phyloP scores from a whole-genome alignment of 2,113 vertebrate species.

The Larimichthys crocea region DNA sequence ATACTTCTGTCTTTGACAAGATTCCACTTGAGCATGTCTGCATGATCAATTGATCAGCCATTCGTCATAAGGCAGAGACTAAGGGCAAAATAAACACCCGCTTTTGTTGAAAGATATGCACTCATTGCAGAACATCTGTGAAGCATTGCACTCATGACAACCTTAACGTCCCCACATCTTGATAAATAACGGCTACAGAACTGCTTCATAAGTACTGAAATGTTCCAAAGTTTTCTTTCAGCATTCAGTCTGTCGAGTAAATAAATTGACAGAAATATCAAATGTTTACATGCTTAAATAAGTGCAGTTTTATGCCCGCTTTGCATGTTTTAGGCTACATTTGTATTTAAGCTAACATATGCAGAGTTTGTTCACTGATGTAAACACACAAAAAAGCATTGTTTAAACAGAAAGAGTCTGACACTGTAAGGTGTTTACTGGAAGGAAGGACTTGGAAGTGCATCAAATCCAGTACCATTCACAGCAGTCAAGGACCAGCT shows the following conservation, averaged over 20 bases:
- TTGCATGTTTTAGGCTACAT: neutral
- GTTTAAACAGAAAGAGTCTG: slow-evolving; percentile 11
- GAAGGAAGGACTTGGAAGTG: neutral
- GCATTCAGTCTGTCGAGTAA: slow-evolving; percentile 28
- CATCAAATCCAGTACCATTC: slow-evolving; percentile 1
- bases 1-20: slow-evolving; percentile 49
- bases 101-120: slow-evolving; percentile 60
- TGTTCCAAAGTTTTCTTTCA: slow-evolving; percentile 32
- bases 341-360: neutral
- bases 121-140: slow-evolving; percentile 71
- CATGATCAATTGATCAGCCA: slow-evolving; percentile 63
- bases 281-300: slow-evolving; percentile 15
- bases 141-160: slow-evolving; percentile 70
- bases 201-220: slow-evolving; percentile 18
- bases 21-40: slow-evolving; percentile 54
- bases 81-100: slow-evolving; percentile 65
- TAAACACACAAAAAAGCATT: slow-evolving; percentile 18
- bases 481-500: slow-evolving; percentile 13
- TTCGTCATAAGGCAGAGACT: slow-evolving; percentile 56
- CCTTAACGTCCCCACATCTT: slow-evolving; percentile 49
- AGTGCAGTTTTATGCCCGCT: neutral
- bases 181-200: slow-evolving; percentile 57
- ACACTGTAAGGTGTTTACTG: slow-evolving; percentile 4
- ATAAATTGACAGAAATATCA: slow-evolving; percentile 43
- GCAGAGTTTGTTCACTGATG: slow-evolving; percentile 11